Evolutionary conservation across 2,113 vertebrate species (phyloP).

Genomic region (Lamprologus callipterus): DNA sequence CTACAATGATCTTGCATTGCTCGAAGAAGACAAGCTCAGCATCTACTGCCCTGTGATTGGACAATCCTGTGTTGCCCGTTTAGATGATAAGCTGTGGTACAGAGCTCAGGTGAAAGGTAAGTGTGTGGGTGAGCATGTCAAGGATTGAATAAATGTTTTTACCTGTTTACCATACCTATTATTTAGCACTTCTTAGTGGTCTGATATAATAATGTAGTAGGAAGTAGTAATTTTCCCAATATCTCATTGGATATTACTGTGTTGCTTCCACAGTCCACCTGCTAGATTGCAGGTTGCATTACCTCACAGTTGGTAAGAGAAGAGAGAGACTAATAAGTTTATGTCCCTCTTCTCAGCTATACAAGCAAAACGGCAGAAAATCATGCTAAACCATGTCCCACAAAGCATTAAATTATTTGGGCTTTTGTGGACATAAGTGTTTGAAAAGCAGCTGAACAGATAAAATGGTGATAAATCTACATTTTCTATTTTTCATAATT

Average conservation of each 20-base stretch:
- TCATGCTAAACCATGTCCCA: background rate
- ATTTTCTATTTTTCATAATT: background rate
- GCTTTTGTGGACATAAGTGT: background rate
- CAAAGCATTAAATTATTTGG: background rate
- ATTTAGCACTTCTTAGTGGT: background rate
- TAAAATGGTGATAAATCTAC: background rate
- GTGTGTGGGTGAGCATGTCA: background rate
- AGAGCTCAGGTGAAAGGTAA: conserved; percentile 83
- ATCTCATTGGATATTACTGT: background rate
- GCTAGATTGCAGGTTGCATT: background rate
- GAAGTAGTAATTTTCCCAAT: background rate
- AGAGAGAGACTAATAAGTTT: background rate
- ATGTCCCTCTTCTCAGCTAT: background rate
- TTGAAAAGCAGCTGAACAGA: background rate
- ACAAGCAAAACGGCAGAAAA: background rate
- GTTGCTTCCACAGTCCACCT: background rate
- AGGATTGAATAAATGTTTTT: background rate
- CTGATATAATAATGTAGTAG: background rate
- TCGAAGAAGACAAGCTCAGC: conserved; percentile 49
- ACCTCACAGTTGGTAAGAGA: background rate
- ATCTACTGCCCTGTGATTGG: conserved; percentile 73
- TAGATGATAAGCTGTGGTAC: conserved; percentile 80
- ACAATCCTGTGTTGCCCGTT: conserved; percentile 83
- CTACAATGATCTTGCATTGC: conserved; percentile 43
- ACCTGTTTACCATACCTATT: background rate